Base-by-base conservation (phyloP, 2,888 invertebrate species). In the Oligia strigilis region DNA sequence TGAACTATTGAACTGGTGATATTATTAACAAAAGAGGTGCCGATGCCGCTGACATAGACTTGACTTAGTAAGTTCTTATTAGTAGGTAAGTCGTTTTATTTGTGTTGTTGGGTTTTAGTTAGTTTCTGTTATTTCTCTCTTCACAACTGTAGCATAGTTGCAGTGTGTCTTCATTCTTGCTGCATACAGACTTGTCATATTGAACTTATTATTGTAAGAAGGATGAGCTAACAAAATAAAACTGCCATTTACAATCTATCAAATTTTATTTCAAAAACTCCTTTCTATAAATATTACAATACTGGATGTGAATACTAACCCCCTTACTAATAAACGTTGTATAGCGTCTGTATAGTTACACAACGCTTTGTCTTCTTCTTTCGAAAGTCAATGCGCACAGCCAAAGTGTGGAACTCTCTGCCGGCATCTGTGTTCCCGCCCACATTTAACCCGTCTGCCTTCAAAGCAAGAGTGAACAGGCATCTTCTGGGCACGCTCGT, bases 211-310 rank as follows among this genome's bases (percentile, higher is more conserved):
- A 29, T 19, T 43, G 5, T 29, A 14, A 43, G 2, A 43, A 43
- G 29, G n/a, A 40, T 43, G 13, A 29, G 13, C 17, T 19, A 78
- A 49, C 0, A 29, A 67, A 78, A 69, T 58, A 19, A 78, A 80
- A 66, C 58, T 11, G 9, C 80, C 49, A 23, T 11, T 17, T 5
- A 40, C 13, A 58, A 80, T 23, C 29, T 17, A 40, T 4, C 4
- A 58, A 2, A 49, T 58, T 79, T 49, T 13, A 80, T 80, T 80
- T 29, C 6, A 43, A 29, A 58, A 13, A 29, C 4, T 40, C 0
- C 0, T 40, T 1, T 0, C 0, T 23, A 13, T 29, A 52, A 29
- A 64, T 40, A 9, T 29, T 17, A 62, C 6, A 62, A 77, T 62
- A 77, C 29, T 52, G 60, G n/a, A 19, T 6, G 8, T 36, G 9